These are phyloP conservation scores for Chaitophorus viminalis DNA, from an alignment of 2,888 invertebrate species.

Conservation along the genomic window DNA sequence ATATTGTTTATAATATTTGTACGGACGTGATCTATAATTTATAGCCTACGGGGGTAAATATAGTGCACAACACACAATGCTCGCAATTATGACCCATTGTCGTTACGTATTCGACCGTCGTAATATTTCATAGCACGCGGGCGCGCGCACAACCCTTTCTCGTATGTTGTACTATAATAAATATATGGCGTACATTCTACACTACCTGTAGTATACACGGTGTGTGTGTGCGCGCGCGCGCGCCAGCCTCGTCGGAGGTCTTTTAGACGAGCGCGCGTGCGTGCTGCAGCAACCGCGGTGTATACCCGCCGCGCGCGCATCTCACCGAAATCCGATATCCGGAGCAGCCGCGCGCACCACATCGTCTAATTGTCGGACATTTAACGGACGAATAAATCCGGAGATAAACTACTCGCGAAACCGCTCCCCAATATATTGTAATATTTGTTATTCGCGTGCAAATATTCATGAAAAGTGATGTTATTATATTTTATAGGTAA, in stretches of 20 bases:
- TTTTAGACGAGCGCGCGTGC: neutral
- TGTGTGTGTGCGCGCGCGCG: too few species aligned
- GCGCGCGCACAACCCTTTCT: conserved; percentile 49
- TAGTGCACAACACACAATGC: neutral
- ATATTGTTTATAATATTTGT: conserved; percentile 48
- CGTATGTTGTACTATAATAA: neutral
- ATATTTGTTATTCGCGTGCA: too few species aligned
- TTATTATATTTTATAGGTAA: too few species aligned
- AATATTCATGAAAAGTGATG: too few species aligned
- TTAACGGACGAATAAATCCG: conserved; percentile 60
- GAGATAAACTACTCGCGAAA: conserved; percentile 40
- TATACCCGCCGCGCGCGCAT: neutral
- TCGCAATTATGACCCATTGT: conserved; percentile 59
- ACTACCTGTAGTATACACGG: too few species aligned
- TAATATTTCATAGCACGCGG: conserved; percentile 56
- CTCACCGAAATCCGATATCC: conserved; percentile 54
- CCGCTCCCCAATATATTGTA: conserved; percentile 45
- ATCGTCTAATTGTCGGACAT: conserved; percentile 46
- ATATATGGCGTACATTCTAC: too few species aligned
- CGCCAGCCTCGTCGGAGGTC: conserved; percentile 44
- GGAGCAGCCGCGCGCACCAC: conserved; percentile 2
- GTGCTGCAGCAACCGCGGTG: neutral
- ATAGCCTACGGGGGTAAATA: conserved; percentile 21
- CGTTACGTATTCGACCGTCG: conserved; percentile 57
- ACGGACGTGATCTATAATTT: conserved; percentile 57